Conservation (phyloP, 2,888 invertebrate species). For the Meta bourneti region DNA sequence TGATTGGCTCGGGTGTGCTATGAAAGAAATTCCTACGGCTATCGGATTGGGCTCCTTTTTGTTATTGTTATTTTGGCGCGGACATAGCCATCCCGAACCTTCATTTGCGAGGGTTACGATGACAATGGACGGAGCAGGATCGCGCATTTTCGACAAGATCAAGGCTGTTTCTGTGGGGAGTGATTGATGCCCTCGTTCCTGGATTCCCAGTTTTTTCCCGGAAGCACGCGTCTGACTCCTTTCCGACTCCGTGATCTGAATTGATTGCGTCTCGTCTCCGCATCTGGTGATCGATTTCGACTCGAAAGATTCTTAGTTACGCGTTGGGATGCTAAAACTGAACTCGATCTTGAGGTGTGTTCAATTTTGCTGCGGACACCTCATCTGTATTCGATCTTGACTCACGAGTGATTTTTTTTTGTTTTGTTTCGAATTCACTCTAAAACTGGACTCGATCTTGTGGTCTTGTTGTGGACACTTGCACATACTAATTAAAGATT, state of each 20-base stretch:
- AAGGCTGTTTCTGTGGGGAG: background rate
- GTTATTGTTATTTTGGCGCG: slow-evolving; percentile 3
- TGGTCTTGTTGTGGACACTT: too few relatives aligned
- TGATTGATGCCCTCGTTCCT: background rate
- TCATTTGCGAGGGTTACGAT: slow-evolving; percentile 54
- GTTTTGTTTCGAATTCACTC: too few relatives aligned
- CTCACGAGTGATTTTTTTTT: too few relatives aligned
- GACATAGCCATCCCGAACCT: slow-evolving; percentile 1
- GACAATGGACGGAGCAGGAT: slow-evolving; percentile 48
- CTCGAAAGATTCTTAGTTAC: too few relatives aligned
- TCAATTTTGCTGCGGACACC: too few relatives aligned
- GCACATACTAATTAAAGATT: too few relatives aligned
- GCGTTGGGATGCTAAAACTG: too few relatives aligned
- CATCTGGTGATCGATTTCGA: background rate
- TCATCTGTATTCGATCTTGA: too few relatives aligned
- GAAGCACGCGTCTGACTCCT: background rate
- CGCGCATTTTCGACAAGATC: background rate
- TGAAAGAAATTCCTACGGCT: slow-evolving; percentile 54
- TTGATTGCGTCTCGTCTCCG: background rate
- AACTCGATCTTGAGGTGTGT: too few relatives aligned
- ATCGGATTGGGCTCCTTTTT: slow-evolving; percentile 37
- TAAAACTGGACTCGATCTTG: too few relatives aligned
- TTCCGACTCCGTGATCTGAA: background rate
- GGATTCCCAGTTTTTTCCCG: background rate
- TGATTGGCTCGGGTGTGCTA: slow-evolving; percentile 58